Base-by-base conservation (phyloP, 2,113 vertebrate genomes). In the Carollia perspicillata region DNA sequence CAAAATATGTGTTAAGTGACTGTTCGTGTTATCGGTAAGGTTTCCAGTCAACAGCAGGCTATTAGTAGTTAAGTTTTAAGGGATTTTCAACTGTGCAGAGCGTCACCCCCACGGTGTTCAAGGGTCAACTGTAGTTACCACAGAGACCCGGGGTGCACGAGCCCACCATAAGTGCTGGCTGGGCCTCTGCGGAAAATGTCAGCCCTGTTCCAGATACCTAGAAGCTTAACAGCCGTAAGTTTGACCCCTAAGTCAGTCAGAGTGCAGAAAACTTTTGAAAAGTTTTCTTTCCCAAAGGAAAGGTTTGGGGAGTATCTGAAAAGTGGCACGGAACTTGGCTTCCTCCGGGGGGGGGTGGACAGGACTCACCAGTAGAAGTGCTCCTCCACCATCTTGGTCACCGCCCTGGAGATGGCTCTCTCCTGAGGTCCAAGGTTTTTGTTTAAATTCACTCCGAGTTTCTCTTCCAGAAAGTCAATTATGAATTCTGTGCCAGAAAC, bases 381-480 rank as follows among this genome's bases (percentile, higher is more conserved):
- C 65, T 99, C 99, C 97, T 99, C 99, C 37, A 99, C 99, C 99
- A 99, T 99, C 97, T 99, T 99, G 92, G 99, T 99, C 93, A 99
- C 98, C 0, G 99, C 99, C 90, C 99, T 98, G 69, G 99, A 99
- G 96, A 99, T 97, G 1, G 99, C 99, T 98, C 98, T 98, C 97
- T 99, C 99, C 78, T 99, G 99, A 0, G 99, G 98, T 72, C 98
- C 99, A 63, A 99, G 99, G 98, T 99, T 98, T 97, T 99, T 99
- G 97, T 99, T 99, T 95, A 99, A 98, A 98, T 99, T 99, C 96
- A 99, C 98, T 33, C 99, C 99, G 97, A 99, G 99, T 91, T 99
- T 99, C 98, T 99, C 99, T 98, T 99, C 99, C 98, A 99, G 98
- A 95, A 99, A 99, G 97, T 99, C 99, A 89, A 99, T 99, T 83